phyloP scores from a whole-genome alignment of 1,140 invertebrate genomes.

The Scaptomyza pallida region DNA sequence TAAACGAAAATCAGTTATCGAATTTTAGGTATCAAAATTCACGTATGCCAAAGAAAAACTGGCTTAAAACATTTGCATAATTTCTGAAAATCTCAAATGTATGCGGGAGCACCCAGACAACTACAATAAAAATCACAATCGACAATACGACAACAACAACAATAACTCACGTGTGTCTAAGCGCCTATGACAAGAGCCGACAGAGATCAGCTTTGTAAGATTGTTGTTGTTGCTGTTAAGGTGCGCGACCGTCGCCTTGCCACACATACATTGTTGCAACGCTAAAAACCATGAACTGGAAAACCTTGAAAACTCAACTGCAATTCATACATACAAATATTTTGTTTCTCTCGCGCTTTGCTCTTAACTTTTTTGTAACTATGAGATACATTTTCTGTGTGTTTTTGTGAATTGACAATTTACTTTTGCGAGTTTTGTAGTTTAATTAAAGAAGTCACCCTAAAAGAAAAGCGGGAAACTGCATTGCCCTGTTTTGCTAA shows the following conservation, averaged over 20 bases:
- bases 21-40: slow-evolving; percentile 26
- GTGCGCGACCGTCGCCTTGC: slow-evolving; percentile 49
- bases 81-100: slow-evolving; percentile 23
- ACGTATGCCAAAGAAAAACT: background rate
- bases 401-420: slow-evolving; percentile 25
- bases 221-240: slow-evolving; percentile 38
- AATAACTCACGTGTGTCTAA: slow-evolving; percentile 71
- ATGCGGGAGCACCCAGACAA: slow-evolving; percentile 53
- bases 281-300: slow-evolving; percentile 76
- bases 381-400: slow-evolving; percentile 42
- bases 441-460: slow-evolving; percentile 18
- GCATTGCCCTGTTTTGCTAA: slow-evolving; percentile 23
- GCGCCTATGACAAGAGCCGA: slow-evolving; percentile 43
- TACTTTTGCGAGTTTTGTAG: slow-evolving; percentile 26
- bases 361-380: slow-evolving; percentile 18
- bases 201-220: slow-evolving; percentile 53
- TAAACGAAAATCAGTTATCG: background rate
- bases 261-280: slow-evolving; percentile 20
- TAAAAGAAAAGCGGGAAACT: background rate
- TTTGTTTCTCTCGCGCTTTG: slow-evolving; percentile 25
- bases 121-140: slow-evolving; percentile 14
- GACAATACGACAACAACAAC: slow-evolving; percentile 19
- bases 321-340: slow-evolving; percentile 51
- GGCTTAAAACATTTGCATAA: slow-evolving; percentile 19
- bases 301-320: slow-evolving; percentile 79